phyloP scores from a whole-genome alignment of 2,888 invertebrate genomes.

The Brassicogethes aeneus region DNA sequence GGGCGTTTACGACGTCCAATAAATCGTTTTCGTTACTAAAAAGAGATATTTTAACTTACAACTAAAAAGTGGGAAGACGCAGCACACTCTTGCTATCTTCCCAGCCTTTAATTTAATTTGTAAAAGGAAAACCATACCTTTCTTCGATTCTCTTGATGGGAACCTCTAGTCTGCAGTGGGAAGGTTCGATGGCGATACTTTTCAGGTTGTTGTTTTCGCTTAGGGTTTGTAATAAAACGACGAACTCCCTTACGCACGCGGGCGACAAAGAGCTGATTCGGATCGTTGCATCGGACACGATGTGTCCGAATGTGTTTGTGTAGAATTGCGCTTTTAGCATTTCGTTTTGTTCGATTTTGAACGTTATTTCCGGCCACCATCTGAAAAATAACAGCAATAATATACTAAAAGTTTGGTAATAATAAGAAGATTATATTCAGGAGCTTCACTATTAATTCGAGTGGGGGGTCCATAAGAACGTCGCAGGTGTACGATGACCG shows the following conservation, averaged over 20 bases:
- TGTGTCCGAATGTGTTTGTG: slow-evolving; percentile 30
- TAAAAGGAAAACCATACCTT: too few species aligned
- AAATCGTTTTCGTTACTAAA: slow-evolving; percentile 13
- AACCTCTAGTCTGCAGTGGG: slow-evolving; percentile 36
- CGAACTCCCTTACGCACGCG: slow-evolving; percentile 35
- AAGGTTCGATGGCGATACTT: slow-evolving; percentile 36
- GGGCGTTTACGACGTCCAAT: too few species aligned
- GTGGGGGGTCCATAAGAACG: too few species aligned
- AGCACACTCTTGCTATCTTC: too few species aligned
- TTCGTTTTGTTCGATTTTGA: slow-evolving; percentile 31
- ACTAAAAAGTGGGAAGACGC: too few species aligned
- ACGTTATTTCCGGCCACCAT: slow-evolving; percentile 37
- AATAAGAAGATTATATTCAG: too few species aligned
- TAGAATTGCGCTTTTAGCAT: slow-evolving; percentile 33
- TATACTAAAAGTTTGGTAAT: too few species aligned
- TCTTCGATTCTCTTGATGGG: slow-evolving; percentile 12
- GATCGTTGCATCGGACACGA: slow-evolving; percentile 33
- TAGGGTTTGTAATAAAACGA: slow-evolving; percentile 32
- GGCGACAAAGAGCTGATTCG: slow-evolving; percentile 33
- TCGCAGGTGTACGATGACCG: too few species aligned
- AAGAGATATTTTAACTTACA: slow-evolving; percentile 6
- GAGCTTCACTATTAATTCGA: too few species aligned
- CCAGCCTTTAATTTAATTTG: too few species aligned
- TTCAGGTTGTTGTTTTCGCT: slow-evolving; percentile 35
- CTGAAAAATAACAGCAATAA: slow-evolving; percentile 30